These are phyloP conservation scores for Thamnophis elegans DNA, from an alignment of 2,797 vertebrate species.

Conservation along the genomic window DNA sequence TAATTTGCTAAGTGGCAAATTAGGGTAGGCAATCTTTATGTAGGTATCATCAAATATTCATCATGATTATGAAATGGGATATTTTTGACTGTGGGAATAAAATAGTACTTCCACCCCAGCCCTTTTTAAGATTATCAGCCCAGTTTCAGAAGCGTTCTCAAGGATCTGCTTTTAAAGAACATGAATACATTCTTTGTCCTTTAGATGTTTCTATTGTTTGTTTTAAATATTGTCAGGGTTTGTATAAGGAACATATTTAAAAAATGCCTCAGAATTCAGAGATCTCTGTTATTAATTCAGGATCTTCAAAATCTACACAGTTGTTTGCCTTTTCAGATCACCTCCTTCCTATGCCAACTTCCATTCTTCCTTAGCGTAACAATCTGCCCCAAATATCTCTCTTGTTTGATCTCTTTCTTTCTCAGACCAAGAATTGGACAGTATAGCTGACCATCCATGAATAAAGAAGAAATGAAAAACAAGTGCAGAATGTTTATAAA, in stretches of 20 bases:
- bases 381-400: not conserved
- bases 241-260: not conserved
- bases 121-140: not conserved
- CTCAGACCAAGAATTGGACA: not conserved
- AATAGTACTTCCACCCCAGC: not conserved
- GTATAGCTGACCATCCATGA: not conserved
- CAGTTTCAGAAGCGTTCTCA: not conserved
- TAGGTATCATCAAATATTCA: not conserved
- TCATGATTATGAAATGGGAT: not conserved
- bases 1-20: no score
- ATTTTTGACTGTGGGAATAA: not conserved
- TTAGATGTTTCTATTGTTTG: not conserved
- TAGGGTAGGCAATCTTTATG: not conserved
- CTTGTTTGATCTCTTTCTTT: not conserved
- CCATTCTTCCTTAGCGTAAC: not conserved
- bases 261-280: not conserved
- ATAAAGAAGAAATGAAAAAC: slow-evolving; percentile 31
- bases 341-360: not conserved
- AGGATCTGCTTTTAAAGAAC: not conserved
- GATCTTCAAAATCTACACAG: not conserved
- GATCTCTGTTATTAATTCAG: not conserved
- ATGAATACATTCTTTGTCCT: not conserved
- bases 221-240: not conserved
- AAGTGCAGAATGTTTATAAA: slow-evolving; percentile 24
- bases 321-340: not conserved